Evolutionary conservation across 2,888 invertebrate species (phyloP), one percentile per base, ranked within the genome.

Genomic region (Tetranychus piercei): DNA sequence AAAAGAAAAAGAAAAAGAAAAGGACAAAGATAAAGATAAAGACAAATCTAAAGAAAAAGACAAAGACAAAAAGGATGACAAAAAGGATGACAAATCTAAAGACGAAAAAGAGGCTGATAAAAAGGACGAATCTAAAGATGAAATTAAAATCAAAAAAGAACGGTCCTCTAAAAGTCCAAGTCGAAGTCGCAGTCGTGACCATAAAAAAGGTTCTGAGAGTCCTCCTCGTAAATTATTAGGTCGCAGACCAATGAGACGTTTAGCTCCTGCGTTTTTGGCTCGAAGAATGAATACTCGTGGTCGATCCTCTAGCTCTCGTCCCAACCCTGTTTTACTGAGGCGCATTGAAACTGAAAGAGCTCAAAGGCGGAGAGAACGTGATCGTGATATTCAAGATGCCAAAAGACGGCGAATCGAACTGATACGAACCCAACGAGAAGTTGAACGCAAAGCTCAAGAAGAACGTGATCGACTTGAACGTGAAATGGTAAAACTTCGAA

Each of bases 401-500:
- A 23, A 72, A 44, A 34, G 75, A 20, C 75, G 72, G 69, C 74
- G 74, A 15, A 89, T 90, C 20, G 92, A 93, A 80, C 82, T 93
- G 43, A 84, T 93, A 78, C 87, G 90, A 74, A 82, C 92, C 78
- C 91, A 92, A 81, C 86, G 91, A n/a, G 92, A 92, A 81, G 86
- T 91, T 73, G 91, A 92, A 80, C 87, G 90, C 18, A 73, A 44
- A 67, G 44, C 23, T 44, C 22, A 20, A 87, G 44, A 87, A 74
- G 88, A 88, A 80, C 82, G 73, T 88, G 89, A 82, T 78, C 81
- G 82, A 73, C 79, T 83, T 64, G 83, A 83, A 76, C 78, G 88
- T 79, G 93, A 93, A 81, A 87, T 72, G 55, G 74, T 74, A 70
- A 75, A 73, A 69, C 45, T 76, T 7, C 73, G 73, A 44, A 44